A percentile compares a stretch with the other conserved stretches of the same genome.
Evolutionary conservation across 2,797 vertebrate species (phyloP).

Genomic region (Allobates femoralis): DNA sequence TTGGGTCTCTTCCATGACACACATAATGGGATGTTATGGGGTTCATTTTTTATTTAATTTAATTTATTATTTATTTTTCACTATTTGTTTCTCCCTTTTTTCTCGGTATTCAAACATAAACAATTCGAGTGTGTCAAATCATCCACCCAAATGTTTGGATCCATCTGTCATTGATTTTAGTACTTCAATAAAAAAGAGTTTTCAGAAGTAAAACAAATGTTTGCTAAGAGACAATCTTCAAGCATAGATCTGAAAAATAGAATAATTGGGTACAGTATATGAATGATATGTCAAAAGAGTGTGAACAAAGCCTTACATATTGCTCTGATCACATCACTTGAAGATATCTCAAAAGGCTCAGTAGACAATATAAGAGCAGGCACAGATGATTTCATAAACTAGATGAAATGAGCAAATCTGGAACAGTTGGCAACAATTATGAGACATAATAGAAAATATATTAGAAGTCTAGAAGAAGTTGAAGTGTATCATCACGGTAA

Average conservation of each 20-base stretch:
- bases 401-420: conserved; percentile 15
- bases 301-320: neutral
- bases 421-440: conserved; percentile 42
- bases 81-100: no score
- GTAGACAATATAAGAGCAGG: neutral
- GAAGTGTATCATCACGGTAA: neutral
- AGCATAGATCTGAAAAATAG: neutral
- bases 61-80: no score
- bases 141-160: neutral
- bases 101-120: no score
- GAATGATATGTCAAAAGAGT: neutral
- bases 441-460: neutral
- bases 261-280: neutral
- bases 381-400: conserved; percentile 9
- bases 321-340: neutral
- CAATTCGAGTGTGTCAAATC: neutral
- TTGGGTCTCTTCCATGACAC: neutral
- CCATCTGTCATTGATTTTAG: neutral
- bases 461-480: conserved; percentile 1
- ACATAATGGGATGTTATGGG: neutral
- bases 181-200: neutral
- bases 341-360: neutral
- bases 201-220: neutral
- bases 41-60: neutral
- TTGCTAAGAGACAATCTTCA: neutral